These are phyloP conservation scores for Eueides isabella DNA, from an alignment of 1,140 invertebrate species.

Conservation along the genomic window DNA sequence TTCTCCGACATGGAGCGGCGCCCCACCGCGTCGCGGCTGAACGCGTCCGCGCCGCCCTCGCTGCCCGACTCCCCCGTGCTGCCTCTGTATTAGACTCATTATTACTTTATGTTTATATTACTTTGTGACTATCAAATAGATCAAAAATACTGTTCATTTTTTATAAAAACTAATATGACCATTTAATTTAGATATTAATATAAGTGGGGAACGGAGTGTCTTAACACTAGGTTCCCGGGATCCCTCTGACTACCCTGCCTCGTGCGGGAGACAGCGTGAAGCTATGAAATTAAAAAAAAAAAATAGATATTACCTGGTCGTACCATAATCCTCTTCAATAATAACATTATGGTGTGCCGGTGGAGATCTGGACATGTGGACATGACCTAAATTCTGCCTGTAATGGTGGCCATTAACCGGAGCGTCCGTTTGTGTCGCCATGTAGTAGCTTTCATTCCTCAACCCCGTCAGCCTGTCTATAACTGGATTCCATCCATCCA, in stretches of 20 bases:
- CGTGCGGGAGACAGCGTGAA: too few species aligned
- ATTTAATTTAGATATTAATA: too few species aligned
- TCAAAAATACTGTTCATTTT: too few species aligned
- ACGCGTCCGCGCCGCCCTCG: conserved; percentile 64
- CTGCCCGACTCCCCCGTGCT: conserved; percentile 70
- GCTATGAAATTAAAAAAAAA: too few species aligned
- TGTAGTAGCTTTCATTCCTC: conserved; percentile 93
- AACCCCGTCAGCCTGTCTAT: conserved; percentile 89
- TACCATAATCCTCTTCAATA: conserved; percentile 88
- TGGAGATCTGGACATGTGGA: conserved; percentile 71
- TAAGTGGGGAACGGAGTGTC: too few species aligned
- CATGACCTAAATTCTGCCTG: conserved; percentile 61
- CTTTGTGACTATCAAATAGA: too few species aligned
- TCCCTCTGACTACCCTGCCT: too few species aligned
- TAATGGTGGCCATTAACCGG: conserved; percentile 71
- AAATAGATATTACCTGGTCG: conserved; percentile 56
- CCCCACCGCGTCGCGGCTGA: conserved; percentile 94
- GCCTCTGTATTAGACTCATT: too few species aligned
- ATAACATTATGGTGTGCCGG: conserved; percentile 81
- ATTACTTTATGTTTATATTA: too few species aligned
- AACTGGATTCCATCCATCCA: conserved; percentile 86
- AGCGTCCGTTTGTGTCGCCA: conserved; percentile 84
- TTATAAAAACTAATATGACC: too few species aligned
- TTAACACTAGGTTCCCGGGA: too few species aligned
- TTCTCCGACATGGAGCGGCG: conserved; percentile 99